Evolutionary conservation across 2,888 invertebrate species (phyloP).

Genomic region (Saturnia japonica): DNA sequence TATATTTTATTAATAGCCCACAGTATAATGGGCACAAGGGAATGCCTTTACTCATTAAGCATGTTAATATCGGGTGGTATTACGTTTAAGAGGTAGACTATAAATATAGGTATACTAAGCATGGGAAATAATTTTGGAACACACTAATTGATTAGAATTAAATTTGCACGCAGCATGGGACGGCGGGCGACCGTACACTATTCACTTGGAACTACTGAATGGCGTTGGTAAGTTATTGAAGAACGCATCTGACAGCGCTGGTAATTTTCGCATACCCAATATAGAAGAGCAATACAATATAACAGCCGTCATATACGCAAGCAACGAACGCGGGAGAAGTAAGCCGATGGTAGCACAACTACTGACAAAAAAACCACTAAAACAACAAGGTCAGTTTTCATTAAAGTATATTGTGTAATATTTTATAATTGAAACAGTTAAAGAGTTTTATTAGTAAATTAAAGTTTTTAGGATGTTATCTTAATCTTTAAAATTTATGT

Average conservation of each 20-base stretch:
- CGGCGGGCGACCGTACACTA: conserved; percentile 58
- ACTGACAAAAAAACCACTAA: conserved; percentile 44
- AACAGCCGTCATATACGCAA: conserved; percentile 55
- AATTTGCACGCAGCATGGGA: conserved; percentile 56
- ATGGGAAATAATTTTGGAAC: no score
- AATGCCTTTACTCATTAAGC: no score
- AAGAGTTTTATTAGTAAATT: no score
- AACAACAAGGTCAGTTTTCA: conserved; percentile 43
- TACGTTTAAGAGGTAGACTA: no score
- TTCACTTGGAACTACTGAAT: conserved; percentile 54
- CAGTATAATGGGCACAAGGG: no score
- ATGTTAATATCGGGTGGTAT: no score
- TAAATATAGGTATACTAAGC: no score
- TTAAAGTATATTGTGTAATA: background rate
- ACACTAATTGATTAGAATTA: background rate
- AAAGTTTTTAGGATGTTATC: no score
- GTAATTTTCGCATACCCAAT: conserved; percentile 53
- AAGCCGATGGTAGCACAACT: conserved; percentile 39
- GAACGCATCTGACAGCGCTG: conserved; percentile 50
- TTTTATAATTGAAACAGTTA: background rate
- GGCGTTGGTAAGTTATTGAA: conserved; percentile 41
- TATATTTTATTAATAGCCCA: no score
- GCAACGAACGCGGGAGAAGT: conserved; percentile 55
- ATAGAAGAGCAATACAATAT: conserved; percentile 47
- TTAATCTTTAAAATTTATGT: no score